Evolutionary conservation across 53 echinoderm and acorn worm species (phyloP).

Genomic region (Apostichopus leukothele): DNA sequence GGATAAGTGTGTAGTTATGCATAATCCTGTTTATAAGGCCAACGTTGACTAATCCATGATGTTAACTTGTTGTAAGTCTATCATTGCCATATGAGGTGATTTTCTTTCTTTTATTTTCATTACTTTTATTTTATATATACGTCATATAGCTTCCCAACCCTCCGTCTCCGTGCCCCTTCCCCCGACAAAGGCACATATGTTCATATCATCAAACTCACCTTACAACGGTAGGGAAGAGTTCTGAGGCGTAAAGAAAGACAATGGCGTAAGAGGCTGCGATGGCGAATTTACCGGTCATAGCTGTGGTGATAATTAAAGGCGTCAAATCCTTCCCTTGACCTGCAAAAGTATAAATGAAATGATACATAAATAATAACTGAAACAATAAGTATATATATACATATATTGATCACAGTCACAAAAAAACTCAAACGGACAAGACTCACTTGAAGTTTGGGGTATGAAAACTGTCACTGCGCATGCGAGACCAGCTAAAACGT

Average conservation of each 20-base stretch:
- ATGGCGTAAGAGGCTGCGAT: constrained; percentile 92
- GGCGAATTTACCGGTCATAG: constrained; percentile 90
- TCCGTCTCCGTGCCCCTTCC: neutral
- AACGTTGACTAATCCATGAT: too few relatives aligned
- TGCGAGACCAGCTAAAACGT: constrained; percentile 78
- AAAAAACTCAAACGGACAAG: too few relatives aligned
- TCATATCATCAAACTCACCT: constrained; percentile 51
- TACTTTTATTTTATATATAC: too few relatives aligned
- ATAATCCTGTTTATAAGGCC: too few relatives aligned
- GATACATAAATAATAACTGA: too few relatives aligned
- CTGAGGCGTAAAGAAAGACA: constrained; percentile 89
- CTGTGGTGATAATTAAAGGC: constrained; percentile 76
- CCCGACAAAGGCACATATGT: neutral
- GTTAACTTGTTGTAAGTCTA: too few relatives aligned
- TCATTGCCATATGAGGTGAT: too few relatives aligned
- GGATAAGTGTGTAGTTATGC: too few relatives aligned
- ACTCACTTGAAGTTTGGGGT: constrained; percentile 59
- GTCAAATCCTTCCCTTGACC: constrained; percentile 78
- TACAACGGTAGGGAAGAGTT: constrained; percentile 83
- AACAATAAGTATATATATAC: too few relatives aligned
- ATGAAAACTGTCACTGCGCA: constrained; percentile 82
- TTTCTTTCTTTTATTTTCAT: too few relatives aligned
- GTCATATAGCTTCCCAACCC: neutral
- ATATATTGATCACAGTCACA: too few relatives aligned
- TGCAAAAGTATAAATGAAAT: constrained; percentile 7